Evolutionary conservation across 2,888 invertebrate species (phyloP).

Genomic region (Ormyrus rosae): DNA sequence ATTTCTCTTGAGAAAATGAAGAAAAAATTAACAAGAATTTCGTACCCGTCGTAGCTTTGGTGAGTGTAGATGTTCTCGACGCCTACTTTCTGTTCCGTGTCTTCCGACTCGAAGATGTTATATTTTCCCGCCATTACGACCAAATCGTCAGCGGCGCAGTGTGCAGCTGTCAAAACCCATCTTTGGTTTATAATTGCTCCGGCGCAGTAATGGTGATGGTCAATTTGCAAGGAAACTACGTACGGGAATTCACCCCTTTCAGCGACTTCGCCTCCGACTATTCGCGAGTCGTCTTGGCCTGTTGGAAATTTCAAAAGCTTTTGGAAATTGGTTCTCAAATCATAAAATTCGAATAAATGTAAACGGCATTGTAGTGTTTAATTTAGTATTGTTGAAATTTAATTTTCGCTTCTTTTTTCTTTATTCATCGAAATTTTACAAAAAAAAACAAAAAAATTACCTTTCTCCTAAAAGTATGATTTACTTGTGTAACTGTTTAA

Average conservation of each 20-base stretch:
- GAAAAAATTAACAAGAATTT: background rate
- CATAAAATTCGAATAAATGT: too few species aligned
- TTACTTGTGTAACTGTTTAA: too few species aligned
- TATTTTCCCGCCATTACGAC: conserved; percentile 58
- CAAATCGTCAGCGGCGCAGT: conserved; percentile 49
- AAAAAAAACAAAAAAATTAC: too few species aligned
- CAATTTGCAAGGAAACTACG: conserved; percentile 36
- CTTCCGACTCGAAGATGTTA: conserved; percentile 35
- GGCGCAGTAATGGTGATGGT: conserved; percentile 52
- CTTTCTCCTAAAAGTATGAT: too few species aligned
- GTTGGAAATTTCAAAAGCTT: too few species aligned
- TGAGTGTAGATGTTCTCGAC: conserved; percentile 30
- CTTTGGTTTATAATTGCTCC: conserved; percentile 52
- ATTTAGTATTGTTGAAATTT: too few species aligned
- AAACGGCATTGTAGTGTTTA: too few species aligned
- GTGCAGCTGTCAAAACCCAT: conserved; percentile 60
- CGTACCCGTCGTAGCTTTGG: conserved; percentile 25
- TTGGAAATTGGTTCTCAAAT: too few species aligned
- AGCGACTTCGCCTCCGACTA: conserved; percentile 34
- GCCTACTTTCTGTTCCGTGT: conserved; percentile 49
- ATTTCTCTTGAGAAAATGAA: background rate
- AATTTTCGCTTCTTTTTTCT: too few species aligned
- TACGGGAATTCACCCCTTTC: conserved; percentile 43
- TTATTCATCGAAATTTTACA: too few species aligned
- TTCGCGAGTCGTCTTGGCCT: background rate